A percentile compares a stretch with the other conserved stretches of the same genome.
phyloP scores from a whole-genome alignment of 2,888 invertebrate genomes.

The Drosophila borealis region DNA sequence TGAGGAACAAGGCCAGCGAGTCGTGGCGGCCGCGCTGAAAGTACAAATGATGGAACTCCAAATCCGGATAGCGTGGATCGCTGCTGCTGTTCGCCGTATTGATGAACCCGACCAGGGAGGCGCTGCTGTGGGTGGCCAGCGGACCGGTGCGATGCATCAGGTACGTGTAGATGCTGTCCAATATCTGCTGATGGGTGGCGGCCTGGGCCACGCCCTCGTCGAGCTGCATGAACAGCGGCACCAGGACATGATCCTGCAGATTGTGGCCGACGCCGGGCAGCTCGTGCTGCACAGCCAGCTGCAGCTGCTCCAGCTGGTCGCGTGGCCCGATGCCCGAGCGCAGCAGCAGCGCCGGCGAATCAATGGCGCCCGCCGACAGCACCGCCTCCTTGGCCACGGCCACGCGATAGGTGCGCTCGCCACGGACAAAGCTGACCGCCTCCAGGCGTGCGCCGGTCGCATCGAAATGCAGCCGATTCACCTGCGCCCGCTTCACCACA shows the following conservation, averaged over 20 bases:
- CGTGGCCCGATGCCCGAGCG: slow-evolving; percentile 83
- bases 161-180: slow-evolving; percentile 84
- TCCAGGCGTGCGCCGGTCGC: slow-evolving; percentile 83
- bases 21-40: slow-evolving; percentile 50
- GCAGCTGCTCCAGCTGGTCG: slow-evolving; percentile 61
- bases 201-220: slow-evolving; percentile 71
- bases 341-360: slow-evolving; percentile 82
- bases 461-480: slow-evolving; percentile 86
- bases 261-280: slow-evolving; percentile 88
- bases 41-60: slow-evolving; percentile 86
- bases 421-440: slow-evolving; percentile 86
- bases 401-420: slow-evolving; percentile 75
- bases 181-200: slow-evolving; percentile 66
- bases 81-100: slow-evolving; percentile 85
- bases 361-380: slow-evolving; percentile 82
- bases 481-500: slow-evolving; percentile 87
- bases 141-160: slow-evolving; percentile 86
- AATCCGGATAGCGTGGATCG: slow-evolving; percentile 86
- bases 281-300: slow-evolving; percentile 65
- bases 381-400: slow-evolving; percentile 73
- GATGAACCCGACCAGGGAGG: slow-evolving; percentile 86
- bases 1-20: slow-evolving; percentile 31
- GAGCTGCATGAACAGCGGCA: slow-evolving; percentile 83
- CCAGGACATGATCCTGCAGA: slow-evolving; percentile 91
- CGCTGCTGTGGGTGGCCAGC: slow-evolving; percentile 83